Base-by-base conservation (phyloP, 2,113 vertebrate genomes). In the Ciconia stormi region DNA sequence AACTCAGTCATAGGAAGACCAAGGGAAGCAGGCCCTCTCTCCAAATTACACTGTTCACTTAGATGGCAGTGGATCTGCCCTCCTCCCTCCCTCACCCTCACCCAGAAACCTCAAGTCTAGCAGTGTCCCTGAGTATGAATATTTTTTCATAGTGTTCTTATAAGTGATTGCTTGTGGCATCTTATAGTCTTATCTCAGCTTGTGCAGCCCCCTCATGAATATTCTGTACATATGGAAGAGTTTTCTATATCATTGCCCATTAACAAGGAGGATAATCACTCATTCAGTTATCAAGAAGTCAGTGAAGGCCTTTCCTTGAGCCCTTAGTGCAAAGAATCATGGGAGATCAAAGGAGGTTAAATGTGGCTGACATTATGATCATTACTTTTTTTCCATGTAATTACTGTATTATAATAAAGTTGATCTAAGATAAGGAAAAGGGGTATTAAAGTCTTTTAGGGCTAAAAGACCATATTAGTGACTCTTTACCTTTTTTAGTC, bases 131-230 rank as follows among this genome's bases (percentile, higher is more conserved):
- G 47, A 94, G 6, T 70, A 95, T 55, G 95, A 97, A 93, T 95
- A 89, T 96, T 96, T 97, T 87, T 9, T 72, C 79, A 21, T 94
- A 92, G 80, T 96, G 94, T 77, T 97, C 97, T 96, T 96, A 55
- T 97, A 98, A 98, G 97, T 94, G 96, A 98, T 98, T 98, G 96
- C 97, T 98, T 92, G 98, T 97, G 97, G 97, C 98, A 98, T 98
- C 98, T 98, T 94, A 95, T 97, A 94, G 95, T 96, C 99, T 99
- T 99, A 99, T 99, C 99, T 99, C 96, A 82, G 98, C 98, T 97
- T 97, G 97, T 98, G 98, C 99, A 99, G 99, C 99, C 98, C 98
- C 98, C 99, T 99, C 99, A 99, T 99, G 99, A 99, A 99, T 99
- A 99, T 99, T 99, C 99, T 97, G 98, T 98, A 99, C 98, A 98